phyloP scores from a whole-genome alignment of 92 coral and sea anemone genomes.

The Palythoa caribaeorum region DNA sequence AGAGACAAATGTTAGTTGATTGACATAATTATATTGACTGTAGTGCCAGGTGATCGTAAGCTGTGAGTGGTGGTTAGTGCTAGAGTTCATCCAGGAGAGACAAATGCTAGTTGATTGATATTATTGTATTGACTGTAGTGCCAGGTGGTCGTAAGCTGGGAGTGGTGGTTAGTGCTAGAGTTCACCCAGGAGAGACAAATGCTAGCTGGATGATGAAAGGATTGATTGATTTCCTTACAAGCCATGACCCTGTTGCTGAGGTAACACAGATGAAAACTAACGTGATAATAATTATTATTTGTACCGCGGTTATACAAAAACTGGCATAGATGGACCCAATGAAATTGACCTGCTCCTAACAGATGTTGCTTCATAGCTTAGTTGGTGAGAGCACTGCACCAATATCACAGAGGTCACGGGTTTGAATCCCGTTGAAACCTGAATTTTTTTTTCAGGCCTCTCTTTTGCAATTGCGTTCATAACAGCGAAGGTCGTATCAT shows the following conservation, averaged over 20 bases:
- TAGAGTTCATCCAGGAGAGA: constrained; percentile 99
- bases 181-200: constrained; percentile 99
- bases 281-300: no score
- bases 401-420: no score
- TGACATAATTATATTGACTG: constrained; percentile 57
- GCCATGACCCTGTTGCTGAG: constrained; percentile 92
- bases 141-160: constrained; percentile 89
- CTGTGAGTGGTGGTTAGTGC: constrained; percentile 97
- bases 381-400: no score
- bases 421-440: no score
- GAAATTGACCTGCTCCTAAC: no score
- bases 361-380: no score
- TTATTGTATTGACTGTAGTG: constrained; percentile 52
- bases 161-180: constrained; percentile 97
- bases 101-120: constrained; percentile 99
- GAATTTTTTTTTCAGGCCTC: no score
- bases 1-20: constrained; percentile 99
- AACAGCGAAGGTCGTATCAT: no score
- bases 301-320: no score
- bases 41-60: constrained; percentile 87
- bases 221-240: constrained; percentile 91
- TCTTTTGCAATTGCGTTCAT: no score
- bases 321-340: no score
- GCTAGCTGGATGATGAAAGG: constrained; percentile 99
- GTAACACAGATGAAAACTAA: constrained; percentile 37